phyloP scores from a whole-genome alignment of 1,140 invertebrate genomes.

The Pseudomyrmex flavicornis region DNA sequence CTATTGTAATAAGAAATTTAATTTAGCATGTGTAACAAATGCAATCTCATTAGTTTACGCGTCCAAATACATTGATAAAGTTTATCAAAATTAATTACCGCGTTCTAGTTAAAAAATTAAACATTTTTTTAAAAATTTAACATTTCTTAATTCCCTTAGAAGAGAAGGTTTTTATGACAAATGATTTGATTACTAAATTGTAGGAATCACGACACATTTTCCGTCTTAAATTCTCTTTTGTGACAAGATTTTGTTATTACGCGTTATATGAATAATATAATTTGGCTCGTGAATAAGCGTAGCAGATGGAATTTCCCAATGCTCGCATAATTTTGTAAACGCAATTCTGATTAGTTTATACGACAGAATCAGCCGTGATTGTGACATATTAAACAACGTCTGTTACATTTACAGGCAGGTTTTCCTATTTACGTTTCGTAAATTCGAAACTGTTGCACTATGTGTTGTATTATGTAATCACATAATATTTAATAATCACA shows the following conservation, averaged over 20 bases:
- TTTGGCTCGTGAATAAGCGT: neutral
- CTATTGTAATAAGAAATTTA: too few relatives aligned
- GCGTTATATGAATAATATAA: neutral
- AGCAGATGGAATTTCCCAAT: neutral
- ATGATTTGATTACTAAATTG: neutral
- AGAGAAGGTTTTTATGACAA: neutral
- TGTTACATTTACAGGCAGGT: neutral
- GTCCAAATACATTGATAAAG: neutral
- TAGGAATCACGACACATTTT: neutral
- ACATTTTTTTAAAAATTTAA: neutral
- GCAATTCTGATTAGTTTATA: conserved; percentile 9
- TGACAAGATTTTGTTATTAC: neutral
- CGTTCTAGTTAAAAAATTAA: neutral
- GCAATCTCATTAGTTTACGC: neutral
- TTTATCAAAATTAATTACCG: neutral
- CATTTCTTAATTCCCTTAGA: conserved; percentile 6
- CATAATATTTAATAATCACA: neutral
- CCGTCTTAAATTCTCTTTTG: neutral
- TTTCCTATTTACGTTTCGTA: neutral
- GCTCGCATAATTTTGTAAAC: neutral
- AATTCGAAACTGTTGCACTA: neutral
- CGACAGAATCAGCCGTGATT: neutral
- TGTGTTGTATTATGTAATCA: neutral
- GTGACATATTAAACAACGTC: neutral
- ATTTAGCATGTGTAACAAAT: too few relatives aligned